Conservation (phyloP, 2,797 vertebrate species). For the Bucorvus abyssinicus region DNA sequence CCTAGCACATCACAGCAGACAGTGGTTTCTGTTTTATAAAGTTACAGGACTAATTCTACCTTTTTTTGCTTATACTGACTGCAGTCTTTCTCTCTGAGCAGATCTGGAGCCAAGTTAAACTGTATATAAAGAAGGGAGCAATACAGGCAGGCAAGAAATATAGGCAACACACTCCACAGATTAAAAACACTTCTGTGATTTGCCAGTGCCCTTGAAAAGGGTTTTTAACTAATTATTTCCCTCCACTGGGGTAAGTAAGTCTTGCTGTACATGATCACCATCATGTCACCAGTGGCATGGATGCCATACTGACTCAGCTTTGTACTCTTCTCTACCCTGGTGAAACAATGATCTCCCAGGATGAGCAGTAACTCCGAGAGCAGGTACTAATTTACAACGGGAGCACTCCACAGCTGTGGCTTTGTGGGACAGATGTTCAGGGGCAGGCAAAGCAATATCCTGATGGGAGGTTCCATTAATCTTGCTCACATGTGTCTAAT, state of each 20-base stretch:
- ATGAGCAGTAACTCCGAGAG: neutral
- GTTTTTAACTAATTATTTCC: neutral
- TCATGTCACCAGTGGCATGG: neutral
- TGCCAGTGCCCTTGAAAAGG: slow-evolving; percentile 6
- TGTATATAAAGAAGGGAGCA: neutral
- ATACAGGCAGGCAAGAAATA: neutral
- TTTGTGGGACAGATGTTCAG: slow-evolving; percentile 62
- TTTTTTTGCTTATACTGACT: neutral
- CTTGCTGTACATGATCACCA: neutral
- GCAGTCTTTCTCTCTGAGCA: neutral
- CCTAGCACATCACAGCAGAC: neutral
- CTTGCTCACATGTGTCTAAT: slow-evolving; percentile 49
- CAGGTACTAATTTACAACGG: slow-evolving; percentile 52
- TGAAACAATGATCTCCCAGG: slow-evolving; percentile 23
- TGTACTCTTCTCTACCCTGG: neutral
- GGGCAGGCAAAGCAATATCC: slow-evolving; percentile 33
- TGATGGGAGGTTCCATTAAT: slow-evolving; percentile 46
- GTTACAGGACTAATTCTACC: neutral
- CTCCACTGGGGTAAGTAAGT: neutral
- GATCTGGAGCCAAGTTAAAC: neutral
- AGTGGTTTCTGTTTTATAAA: neutral
- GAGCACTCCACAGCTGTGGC: slow-evolving; percentile 53
- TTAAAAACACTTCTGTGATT: neutral
- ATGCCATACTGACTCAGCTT: neutral
- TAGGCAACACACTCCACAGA: neutral